Conservation (phyloP, 2,888 invertebrate species). For the Drosophila gaucha region DNA sequence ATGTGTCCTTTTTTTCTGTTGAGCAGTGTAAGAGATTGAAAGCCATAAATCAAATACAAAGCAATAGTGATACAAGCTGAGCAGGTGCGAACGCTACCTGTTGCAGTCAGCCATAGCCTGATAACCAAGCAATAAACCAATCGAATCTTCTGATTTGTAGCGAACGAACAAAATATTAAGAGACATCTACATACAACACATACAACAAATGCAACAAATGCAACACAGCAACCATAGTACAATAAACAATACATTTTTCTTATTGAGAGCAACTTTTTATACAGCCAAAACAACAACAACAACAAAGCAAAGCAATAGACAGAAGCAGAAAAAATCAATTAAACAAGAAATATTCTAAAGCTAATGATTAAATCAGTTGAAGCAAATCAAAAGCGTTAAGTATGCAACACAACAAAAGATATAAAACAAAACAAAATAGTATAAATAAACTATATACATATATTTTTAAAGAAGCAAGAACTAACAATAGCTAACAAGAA, state of each 20-base stretch:
- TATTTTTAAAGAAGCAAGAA: conserved; percentile 61
- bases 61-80: conserved; percentile 72
- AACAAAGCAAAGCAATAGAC: conserved; percentile 69
- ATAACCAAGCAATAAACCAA: conserved; percentile 56
- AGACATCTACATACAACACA: conserved; percentile 55
- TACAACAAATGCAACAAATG: conserved; percentile 68
- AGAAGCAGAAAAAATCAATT: conserved; percentile 24
- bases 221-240: conserved; percentile 78
- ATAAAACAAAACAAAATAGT: conserved; percentile 18
- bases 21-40: conserved; percentile 40
- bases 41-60: conserved; percentile 68
- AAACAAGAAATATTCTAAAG: conserved; percentile 10
- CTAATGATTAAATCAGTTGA: conserved; percentile 51
- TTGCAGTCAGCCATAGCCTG: conserved; percentile 71
- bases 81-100: conserved; percentile 43
- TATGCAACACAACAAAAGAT: conserved; percentile 25
- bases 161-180: conserved; percentile 35
- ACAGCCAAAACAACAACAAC: no score
- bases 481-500: conserved; percentile 70
- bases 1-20: conserved; percentile 45
- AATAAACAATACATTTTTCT: conserved; percentile 75
- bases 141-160: conserved; percentile 44
- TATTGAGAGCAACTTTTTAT: conserved; percentile 72
- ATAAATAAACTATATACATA: conserved; percentile 54
- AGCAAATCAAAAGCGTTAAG: conserved; percentile 52